phyloP scores from a whole-genome alignment of 1,140 invertebrate species.

The Tetramorium simillimum region DNA sequence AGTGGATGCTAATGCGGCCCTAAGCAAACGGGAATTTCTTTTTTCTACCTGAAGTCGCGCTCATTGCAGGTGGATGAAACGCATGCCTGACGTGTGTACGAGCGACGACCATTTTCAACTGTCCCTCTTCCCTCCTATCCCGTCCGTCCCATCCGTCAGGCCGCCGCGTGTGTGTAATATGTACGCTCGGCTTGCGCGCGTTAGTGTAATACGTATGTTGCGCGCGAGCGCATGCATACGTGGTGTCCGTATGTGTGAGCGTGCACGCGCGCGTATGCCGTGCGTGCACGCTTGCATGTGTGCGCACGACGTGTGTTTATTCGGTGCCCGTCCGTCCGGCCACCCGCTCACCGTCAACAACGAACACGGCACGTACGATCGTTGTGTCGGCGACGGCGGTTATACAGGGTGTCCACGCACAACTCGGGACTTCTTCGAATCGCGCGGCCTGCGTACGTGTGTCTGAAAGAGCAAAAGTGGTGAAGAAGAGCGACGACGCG shows the following conservation, averaged over 20 bases:
- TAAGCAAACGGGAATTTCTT: conserved; percentile 68
- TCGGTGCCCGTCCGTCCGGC: conserved; percentile 64
- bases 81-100: conserved; percentile 57
- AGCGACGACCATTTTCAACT: conserved; percentile 59
- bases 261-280: too few relatives aligned
- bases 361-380: conserved; percentile 66
- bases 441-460: not conserved
- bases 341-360: conserved; percentile 69
- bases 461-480: not conserved
- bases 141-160: conserved; percentile 21
- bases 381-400: conserved; percentile 54
- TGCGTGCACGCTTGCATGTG: not conserved
- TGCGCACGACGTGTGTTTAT: conserved; percentile 52
- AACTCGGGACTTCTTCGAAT: conserved; percentile 10
- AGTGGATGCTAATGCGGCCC: conserved; percentile 62
- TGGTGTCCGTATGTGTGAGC: not conserved
- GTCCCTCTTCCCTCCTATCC: conserved; percentile 36
- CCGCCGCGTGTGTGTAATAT: not conserved
- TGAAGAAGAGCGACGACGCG: not conserved
- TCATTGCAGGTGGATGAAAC: conserved; percentile 70
- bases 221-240: too few relatives aligned
- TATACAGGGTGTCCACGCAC: conserved; percentile 54
- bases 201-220: not conserved
- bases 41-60: conserved; percentile 65
- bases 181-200: not conserved